phyloP scores from a whole-genome alignment of 2,888 invertebrate species.

The Zygothrica quintamaculata region DNA sequence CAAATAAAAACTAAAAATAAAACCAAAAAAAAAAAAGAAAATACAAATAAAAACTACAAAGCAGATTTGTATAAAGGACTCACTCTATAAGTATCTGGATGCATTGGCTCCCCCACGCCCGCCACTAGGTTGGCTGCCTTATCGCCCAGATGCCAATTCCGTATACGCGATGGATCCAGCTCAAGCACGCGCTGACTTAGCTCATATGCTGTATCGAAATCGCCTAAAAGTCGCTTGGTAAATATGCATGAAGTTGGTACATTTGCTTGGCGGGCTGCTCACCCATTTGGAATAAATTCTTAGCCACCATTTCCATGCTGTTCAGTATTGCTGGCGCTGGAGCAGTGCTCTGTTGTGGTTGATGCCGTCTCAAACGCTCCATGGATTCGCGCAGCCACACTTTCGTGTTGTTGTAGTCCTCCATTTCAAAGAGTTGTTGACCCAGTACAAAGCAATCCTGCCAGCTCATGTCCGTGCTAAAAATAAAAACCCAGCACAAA shows the following conservation, averaged over 20 bases:
- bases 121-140: constrained; percentile 42
- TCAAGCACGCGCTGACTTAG: constrained; percentile 73
- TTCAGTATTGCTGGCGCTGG: constrained; percentile 63
- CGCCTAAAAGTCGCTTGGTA: constrained; percentile 59
- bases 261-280: constrained; percentile 37
- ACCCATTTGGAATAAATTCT: constrained; percentile 77
- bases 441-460: constrained; percentile 98
- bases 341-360: constrained; percentile 84
- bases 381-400: constrained; percentile 98
- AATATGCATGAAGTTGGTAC: constrained; percentile 41
- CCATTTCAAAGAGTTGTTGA: constrained; percentile 94
- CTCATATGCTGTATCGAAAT: constrained; percentile 72
- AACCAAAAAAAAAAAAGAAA: constrained; percentile 48
- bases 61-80: constrained; percentile 24
- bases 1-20: too few relatives aligned
- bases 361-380: constrained; percentile 88
- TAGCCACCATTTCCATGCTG: constrained; percentile 76
- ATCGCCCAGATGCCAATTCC: constrained; percentile 68
- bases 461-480: constrained; percentile 89
- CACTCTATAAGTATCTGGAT: constrained; percentile 58
- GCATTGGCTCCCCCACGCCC: constrained; percentile 27
- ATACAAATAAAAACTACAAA: constrained; percentile 24
- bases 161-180: constrained; percentile 67
- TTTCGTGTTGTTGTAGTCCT: constrained; percentile 96
- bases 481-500: constrained; percentile 55